Evolutionary conservation across 2,888 invertebrate genomes (phyloP).

Genomic region (Oconnorella tubifera): DNA sequence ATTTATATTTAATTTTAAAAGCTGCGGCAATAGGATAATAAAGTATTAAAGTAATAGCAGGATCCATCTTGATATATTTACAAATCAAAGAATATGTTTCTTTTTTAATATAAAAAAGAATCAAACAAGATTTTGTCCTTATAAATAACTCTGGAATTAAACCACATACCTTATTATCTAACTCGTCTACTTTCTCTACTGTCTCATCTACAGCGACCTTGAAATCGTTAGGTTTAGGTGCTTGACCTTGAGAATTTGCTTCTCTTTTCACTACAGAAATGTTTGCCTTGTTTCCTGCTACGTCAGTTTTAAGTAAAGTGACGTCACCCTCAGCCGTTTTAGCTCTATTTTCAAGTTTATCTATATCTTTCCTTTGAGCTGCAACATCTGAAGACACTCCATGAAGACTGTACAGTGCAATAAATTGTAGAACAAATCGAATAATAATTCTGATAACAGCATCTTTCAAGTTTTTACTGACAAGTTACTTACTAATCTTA

Average conservation of each 20-base stretch:
- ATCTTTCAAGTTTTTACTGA: no score
- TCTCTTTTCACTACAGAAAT: conserved; percentile 1
- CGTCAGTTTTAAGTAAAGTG: not conserved
- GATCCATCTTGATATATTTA: no score
- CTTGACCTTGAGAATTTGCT: conserved; percentile 8
- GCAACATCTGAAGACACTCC: conserved; percentile 28
- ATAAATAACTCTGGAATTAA: no score
- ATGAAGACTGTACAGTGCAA: conserved; percentile 41
- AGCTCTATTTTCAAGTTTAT: not conserved
- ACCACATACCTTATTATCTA: conserved; percentile 8
- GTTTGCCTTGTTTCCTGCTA: not conserved
- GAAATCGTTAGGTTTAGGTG: conserved; percentile 1
- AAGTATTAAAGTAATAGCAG: no score
- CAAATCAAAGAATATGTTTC: not conserved
- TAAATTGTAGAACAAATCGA: no score
- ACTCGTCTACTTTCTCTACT: conserved; percentile 5
- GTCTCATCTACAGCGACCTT: conserved; percentile 3
- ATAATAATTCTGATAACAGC: no score
- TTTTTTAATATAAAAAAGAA: no score
- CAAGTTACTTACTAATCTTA: no score
- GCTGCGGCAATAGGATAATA: no score
- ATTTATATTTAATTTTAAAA: not conserved
- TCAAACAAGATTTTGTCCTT: no score
- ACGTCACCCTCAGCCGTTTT: not conserved
- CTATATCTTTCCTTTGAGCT: conserved; percentile 4